Percentiles rank a stretch among this genome's conserved stretches.
phyloP scores from a whole-genome alignment of 1,140 invertebrate genomes.

The Tetraneura akinire region DNA sequence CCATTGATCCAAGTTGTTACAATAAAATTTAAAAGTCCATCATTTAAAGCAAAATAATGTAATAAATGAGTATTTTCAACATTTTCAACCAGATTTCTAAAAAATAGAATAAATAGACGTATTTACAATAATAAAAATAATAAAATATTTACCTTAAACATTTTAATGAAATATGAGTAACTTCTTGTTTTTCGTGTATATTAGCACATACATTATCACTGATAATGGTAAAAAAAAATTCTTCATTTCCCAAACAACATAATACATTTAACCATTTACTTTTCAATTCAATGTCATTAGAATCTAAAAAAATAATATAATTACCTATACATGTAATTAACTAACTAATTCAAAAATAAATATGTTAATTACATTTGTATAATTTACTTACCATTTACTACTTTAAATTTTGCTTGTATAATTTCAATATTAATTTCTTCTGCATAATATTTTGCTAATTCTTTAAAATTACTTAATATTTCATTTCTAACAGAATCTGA shows the following conservation, averaged over 20 bases:
- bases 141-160: conserved; percentile 24
- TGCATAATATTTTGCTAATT: conserved; percentile 23
- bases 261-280: conserved; percentile 37
- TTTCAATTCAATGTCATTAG: conserved; percentile 36
- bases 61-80: conserved; percentile 19
- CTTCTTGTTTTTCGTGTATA: conserved; percentile 3
- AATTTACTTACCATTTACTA: conserved; percentile 11
- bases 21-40: not conserved
- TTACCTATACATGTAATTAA: not conserved
- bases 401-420: not conserved
- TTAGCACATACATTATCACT: conserved; percentile 3
- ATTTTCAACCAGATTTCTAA: conserved; percentile 25
- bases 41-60: conserved; percentile 19
- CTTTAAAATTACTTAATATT: conserved; percentile 23
- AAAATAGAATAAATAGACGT: not conserved
- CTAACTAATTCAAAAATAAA: not conserved
- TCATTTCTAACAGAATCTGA: conserved; percentile 26
- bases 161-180: conserved; percentile 8
- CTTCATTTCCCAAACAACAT: conserved; percentile 32
- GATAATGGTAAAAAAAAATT: conserved; percentile 32
- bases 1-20: conserved; percentile 38
- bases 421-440: conserved; percentile 31
- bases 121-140: not conserved
- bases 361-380: not conserved
- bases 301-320: conserved; percentile 8